Conservation (phyloP, 2,113 vertebrate species). For the Strigops habroptila region DNA sequence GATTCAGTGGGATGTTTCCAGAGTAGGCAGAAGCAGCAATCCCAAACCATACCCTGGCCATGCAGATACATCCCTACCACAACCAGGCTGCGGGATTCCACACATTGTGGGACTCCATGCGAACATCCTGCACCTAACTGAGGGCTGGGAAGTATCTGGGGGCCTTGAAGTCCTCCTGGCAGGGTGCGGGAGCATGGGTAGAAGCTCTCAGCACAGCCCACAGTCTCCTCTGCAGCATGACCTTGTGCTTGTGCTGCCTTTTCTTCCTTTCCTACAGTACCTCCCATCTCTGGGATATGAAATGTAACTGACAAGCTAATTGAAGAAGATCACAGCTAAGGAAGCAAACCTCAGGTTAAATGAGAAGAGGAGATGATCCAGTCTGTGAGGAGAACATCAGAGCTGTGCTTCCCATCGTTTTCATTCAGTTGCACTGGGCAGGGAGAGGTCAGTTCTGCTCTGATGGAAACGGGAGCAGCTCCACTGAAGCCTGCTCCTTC, state of each 20-base stretch:
- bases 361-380: neutral
- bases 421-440: neutral
- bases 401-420: fast-evolving
- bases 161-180: neutral
- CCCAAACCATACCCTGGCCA: neutral
- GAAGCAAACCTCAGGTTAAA: neutral
- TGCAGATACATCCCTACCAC: neutral
- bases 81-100: neutral
- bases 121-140: neutral
- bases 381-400: neutral
- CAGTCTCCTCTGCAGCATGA: neutral
- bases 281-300: neutral
- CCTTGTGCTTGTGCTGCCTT: neutral
- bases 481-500: neutral
- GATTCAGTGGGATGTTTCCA: neutral
- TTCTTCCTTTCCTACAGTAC: neutral
- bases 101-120: fast-evolving
- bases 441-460: neutral
- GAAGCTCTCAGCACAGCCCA: neutral
- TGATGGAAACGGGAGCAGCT: neutral
- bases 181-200: neutral
- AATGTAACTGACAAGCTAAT: neutral
- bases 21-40: neutral
- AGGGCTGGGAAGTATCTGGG: neutral
- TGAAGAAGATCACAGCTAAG: neutral